Evolutionary conservation across 1,140 invertebrate genomes (phyloP), one percentile per base, ranked within the genome.

Genomic region (Heterodera carotae): DNA sequence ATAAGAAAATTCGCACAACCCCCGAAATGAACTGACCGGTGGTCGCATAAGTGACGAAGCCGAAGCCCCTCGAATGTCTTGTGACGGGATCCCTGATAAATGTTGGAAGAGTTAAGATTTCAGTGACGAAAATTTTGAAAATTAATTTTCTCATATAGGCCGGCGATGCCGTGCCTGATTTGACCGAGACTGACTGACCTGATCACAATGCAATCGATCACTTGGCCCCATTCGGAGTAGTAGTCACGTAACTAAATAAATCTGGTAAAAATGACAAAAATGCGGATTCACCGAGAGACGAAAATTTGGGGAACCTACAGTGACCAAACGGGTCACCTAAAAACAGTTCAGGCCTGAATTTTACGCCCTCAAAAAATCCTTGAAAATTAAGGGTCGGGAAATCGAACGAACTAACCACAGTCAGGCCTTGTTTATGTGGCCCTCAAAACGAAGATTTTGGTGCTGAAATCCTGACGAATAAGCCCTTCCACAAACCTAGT

Each of bases 151-250:
- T n/a, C n/a, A n/a, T n/a, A n/a, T n/a, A n/a, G n/a, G n/a, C n/a
- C n/a, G n/a, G n/a, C n/a, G n/a, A n/a, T n/a, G n/a, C n/a, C n/a
- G n/a, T n/a, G n/a, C n/a, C n/a, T n/a, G n/a, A n/a, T n/a, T n/a
- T n/a, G 60, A 25, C 10, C 10, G 2, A 31, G 29, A 18, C 29
- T 1, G n/a, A 22, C 60, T 43, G 29, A 33, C 71, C 71, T 74
- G 94, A 98, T 98, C 0, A 98, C 96, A 31, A 98, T 94, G 39
- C 95, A 94, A 89, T 98, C 96, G 0, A 96, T 94, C 80, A 99
- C 94, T 34, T 69, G 31, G 43, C 96, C 96, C 94, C 94, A 98
- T 91, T 96, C 92, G 86, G 93, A 93, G 90, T 97, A 99, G 90
- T 97, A 94, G 78, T 92, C 92, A 86, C 95, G 95, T 1, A 98